Base-by-base conservation (phyloP, 2,797 vertebrate genomes). In the Erithacus rubecula region DNA sequence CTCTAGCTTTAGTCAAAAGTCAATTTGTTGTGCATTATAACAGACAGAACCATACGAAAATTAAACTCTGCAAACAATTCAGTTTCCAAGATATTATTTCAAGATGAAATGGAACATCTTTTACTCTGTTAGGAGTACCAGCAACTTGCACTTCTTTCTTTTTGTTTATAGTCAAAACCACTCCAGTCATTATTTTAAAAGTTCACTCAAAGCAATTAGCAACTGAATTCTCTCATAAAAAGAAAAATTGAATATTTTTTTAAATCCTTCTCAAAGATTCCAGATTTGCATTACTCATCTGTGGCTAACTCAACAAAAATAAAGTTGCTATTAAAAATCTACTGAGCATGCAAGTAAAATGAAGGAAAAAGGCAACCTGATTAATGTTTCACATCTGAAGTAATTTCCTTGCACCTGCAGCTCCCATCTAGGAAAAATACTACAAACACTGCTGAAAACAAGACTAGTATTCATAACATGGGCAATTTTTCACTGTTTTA, bases 381-480 rank as follows among this genome's bases (percentile, higher is more conserved):
- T 96, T 96, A 89, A 94, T 95, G 80, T 88, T 94, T 96, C 95
- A 96, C 85, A 96, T 95, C 76, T 97, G 95, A 97, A 96, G 96
- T 95, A 53, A 97, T 96, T 97, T 97, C 96, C 96, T 96, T 94
- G 93, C 89, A 97, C 89, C 96, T 97, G 94, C 90, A 93, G 83
- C 77, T 94, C 49, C 79, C 70, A 94, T 92, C 85, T 56, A 92
- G 75, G 90, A 93, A 96, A 97, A 97, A 91, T 96, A 93, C 69
- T 95, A 68, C 60, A 90, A 94, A 80, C 44, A 85, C 37, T 4
- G 20, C 87, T 86, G 83, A 82, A 97, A 97, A 97, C 82, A 97
- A 96, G 95, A 93, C 76, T 64, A 81, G 89, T 84, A 96, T 96
- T 97, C 93, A 97, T 95, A 95, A 95, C 39, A 43, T 17, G 51